Evolutionary conservation across 1,140 invertebrate genomes (phyloP), one percentile per base, ranked within the genome.

Genomic region (Ips typographus): DNA sequence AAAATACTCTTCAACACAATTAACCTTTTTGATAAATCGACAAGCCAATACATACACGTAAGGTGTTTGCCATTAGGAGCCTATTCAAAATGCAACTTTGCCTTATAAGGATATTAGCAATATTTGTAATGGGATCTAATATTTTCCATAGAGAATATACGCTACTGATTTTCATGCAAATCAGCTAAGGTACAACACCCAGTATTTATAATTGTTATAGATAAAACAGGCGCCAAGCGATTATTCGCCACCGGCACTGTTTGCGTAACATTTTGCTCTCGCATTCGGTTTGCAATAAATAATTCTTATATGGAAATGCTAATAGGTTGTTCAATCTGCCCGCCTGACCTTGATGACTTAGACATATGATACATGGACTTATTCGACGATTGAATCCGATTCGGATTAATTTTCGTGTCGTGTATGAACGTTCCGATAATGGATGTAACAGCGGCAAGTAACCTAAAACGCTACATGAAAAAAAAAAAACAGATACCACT

Each of bases 131-230:
- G 44, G 44, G 53, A 56, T 22, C n/a, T 37, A 56, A 56, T 56
- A 36, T 36, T 36, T 56, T 56, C n/a, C 53, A 7, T 36, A 7
- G 8, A 22, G 22, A 36, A 56, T 36, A 43, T 43, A 49, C 36
- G 49, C 22, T n/a, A 36, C n/a, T 44, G 60, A 22, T 36, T 43
- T 62, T 62, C 42, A 40, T 62, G 60, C 44, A 62, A 62, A 62
- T 62, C 36, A 44, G 38, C 41, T 49, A 47, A 37, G 39, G 60
- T 22, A 22, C 43, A 62, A 44, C 40, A 44, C 60, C 40, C 60
- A 44, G 44, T 49, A 62, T 62, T 62, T 62, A 62, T 62, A 62
- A 62, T 62, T 62, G 60, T 62, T 44, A 44, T 62, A 62, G 60
- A 62, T 62, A 62, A 62, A 47, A 49, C 60, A 62, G 60, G 60